These are phyloP conservation scores for Noctua pronuba DNA, from an alignment of 2,888 invertebrate species.

Conservation along the genomic window DNA sequence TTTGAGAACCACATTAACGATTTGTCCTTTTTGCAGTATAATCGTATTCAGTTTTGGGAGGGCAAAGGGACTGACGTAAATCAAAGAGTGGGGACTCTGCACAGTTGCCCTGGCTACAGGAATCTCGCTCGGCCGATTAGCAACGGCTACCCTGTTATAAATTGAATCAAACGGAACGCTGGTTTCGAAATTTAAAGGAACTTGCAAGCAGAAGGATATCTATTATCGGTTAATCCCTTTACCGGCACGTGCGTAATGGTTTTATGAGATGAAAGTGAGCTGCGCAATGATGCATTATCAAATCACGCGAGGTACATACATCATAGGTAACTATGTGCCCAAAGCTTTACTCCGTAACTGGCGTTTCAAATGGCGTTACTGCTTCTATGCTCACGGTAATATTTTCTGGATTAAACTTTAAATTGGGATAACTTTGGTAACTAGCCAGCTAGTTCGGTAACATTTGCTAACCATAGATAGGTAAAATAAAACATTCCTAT, in stretches of 20 bases:
- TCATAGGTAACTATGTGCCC: slow-evolving; percentile 2
- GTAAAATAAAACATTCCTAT: background rate
- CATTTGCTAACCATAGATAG: background rate
- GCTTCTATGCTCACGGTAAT: background rate
- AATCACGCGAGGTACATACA: background rate
- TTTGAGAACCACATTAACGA: slow-evolving; percentile 77
- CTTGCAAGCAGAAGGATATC: slow-evolving; percentile 59
- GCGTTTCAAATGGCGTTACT: background rate
- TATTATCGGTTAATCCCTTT: slow-evolving; percentile 52
- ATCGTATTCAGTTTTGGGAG: slow-evolving; percentile 73
- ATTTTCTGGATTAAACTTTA: background rate
- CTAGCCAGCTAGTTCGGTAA: too few relatives aligned
- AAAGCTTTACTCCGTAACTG: background rate
- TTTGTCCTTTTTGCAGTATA: slow-evolving; percentile 73
- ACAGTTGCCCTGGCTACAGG: slow-evolving; percentile 70
- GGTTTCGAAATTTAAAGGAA: slow-evolving; percentile 64
- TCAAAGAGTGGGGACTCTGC: slow-evolving; percentile 69
- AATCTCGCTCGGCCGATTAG: slow-evolving; percentile 69
- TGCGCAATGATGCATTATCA: slow-evolving; percentile 13
- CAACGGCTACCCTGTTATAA: slow-evolving; percentile 66
- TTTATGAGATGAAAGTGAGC: slow-evolving; percentile 39
- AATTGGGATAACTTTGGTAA: background rate
- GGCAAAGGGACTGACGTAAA: slow-evolving; percentile 69
- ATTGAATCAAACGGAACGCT: slow-evolving; percentile 72
- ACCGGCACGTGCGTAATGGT: slow-evolving; percentile 33